Evolutionary conservation across 2,888 invertebrate genomes (phyloP), one percentile per base, ranked within the genome.

Genomic region (Hydrotaea diabolus): DNA sequence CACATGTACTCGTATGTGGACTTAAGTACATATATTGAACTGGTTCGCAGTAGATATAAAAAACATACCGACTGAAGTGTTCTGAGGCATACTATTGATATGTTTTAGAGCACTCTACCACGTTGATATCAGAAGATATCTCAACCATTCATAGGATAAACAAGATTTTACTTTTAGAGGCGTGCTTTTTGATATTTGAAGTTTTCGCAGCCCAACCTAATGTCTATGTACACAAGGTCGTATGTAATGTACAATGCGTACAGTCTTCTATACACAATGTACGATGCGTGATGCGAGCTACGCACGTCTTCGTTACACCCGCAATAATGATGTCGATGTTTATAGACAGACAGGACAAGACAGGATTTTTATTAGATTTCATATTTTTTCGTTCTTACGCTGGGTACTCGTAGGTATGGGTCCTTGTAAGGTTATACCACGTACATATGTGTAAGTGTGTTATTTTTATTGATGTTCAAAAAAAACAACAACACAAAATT

Each of bases 291-390:
- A 77, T 53, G 49, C 64, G 64, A 74, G 64, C 46, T 46, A 73
- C 57, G 57, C 83, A 84, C 83, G 83, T 80, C 72, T 15, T 72
- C 57, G 62, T 75, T 69, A 74, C 71, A 64, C 75, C 74, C 74
- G 46, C 23, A 69, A 84, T 80, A 80, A 77, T 77, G 71, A 75
- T 80, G 77, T 80, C 57, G 23, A 80, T 78, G 75, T 78, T 78
- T 76, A 78, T 80, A 78, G 80, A 81, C 80, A 31, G 31, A 31
- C 31, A 31, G 3, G n/a, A n/a, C n/a, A 71, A 43, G 62, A 39
- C 59, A 19, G 75, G 62, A 17, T 31, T 39, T 31, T 66, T 77
- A 64, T 77, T 19, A 73, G 55, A 57, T 59, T 57, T 57, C 23
- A 69, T 69, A 69, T 46, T 69, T 46, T 31, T 31, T 62, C 5